Evolutionary conservation across 2,888 invertebrate genomes (phyloP).

Genomic region (Agrochola circellaris): DNA sequence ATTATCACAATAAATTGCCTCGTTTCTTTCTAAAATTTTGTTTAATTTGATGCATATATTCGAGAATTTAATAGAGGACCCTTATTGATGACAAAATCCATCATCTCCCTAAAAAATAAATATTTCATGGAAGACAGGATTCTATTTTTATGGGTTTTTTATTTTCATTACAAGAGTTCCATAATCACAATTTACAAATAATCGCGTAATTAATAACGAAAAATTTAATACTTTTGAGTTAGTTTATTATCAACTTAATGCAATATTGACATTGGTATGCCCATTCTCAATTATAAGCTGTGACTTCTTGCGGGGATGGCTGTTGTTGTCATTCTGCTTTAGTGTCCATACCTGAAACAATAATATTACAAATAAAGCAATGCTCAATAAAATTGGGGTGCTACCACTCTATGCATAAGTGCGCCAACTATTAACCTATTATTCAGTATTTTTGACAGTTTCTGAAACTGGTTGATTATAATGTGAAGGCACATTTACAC

Average conservation of each 20-base stretch:
- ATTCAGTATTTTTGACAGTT: not conserved
- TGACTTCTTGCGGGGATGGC: conserved; percentile 61
- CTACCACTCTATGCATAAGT: not conserved
- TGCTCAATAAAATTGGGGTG: not conserved
- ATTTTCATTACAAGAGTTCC: conserved; percentile 73
- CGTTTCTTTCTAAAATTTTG: conserved; percentile 74
- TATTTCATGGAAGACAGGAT: conserved; percentile 72
- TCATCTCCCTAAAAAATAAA: conserved; percentile 74
- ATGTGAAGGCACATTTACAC: not conserved
- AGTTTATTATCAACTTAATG: conserved; percentile 84
- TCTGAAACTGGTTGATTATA: not conserved
- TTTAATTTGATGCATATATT: conserved; percentile 53
- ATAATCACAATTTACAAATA: conserved; percentile 72
- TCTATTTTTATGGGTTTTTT: conserved; percentile 80
- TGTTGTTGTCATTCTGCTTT: conserved; percentile 64
- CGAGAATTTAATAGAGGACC: conserved; percentile 4
- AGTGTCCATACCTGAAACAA: conserved; percentile 90
- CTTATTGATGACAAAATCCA: conserved; percentile 34
- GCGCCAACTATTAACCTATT: no score
- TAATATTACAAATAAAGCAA: conserved; percentile 25
- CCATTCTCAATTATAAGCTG: conserved; percentile 71
- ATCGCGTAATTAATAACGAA: conserved; percentile 82
- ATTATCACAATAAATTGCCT: conserved; percentile 83
- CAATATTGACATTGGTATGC: conserved; percentile 80
- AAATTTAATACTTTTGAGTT: conserved; percentile 79